Conservation (phyloP, 2,113 vertebrate genomes). For the Pavo muticus region DNA sequence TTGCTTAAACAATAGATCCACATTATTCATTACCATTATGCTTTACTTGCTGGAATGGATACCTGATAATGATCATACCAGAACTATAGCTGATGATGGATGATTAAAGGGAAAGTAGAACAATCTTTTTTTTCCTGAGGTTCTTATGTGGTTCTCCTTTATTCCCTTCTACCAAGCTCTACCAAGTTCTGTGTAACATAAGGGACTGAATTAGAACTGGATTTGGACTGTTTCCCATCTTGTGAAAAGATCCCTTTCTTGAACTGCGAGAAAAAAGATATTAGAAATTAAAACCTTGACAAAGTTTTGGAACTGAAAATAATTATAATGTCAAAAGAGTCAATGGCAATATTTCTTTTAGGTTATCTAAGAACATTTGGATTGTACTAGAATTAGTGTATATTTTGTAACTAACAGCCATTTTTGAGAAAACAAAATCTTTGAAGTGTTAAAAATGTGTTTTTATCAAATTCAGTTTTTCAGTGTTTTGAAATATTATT, state of each 20-base stretch:
- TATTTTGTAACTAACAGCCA: not conserved
- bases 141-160: not conserved
- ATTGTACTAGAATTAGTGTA: not conserved
- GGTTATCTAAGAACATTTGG: not conserved
- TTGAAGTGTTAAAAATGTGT: not conserved
- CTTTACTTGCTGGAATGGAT: not conserved
- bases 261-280: not conserved
- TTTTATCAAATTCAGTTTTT: not conserved
- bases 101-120: conserved; percentile 14
- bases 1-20: conserved; percentile 20
- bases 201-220: not conserved
- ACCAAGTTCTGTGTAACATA: not conserved
- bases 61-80: not conserved
- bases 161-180: not conserved
- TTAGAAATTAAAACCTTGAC: not conserved
- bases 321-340: not conserved
- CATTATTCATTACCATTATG: not conserved
- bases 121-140: not conserved
- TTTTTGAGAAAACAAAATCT: not conserved
- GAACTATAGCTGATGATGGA: conserved; percentile 15
- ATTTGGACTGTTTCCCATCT: not conserved
- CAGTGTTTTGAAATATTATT: not conserved
- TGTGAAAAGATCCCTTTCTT: not conserved
- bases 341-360: not conserved
- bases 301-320: not conserved